A percentile compares a stretch with the other conserved stretches of the same genome.
These are phyloP conservation scores for Metacarcinus magister DNA, from an alignment of 2,888 invertebrate genomes.

Conservation along the genomic window DNA sequence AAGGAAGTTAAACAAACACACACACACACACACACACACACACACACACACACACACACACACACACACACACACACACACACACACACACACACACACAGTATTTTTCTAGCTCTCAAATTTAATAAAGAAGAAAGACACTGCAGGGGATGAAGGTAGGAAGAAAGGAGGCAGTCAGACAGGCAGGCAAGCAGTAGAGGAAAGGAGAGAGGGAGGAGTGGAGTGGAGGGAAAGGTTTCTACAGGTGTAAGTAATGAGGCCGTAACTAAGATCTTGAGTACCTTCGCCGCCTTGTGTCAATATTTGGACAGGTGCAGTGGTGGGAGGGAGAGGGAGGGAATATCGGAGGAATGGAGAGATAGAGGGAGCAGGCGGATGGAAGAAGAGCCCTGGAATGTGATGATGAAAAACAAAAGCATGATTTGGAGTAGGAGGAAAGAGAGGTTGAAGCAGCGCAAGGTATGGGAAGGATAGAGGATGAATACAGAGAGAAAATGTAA, in stretches of 20 bases:
- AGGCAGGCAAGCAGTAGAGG: background rate
- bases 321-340: background rate
- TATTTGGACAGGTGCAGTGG: no score
- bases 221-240: no score
- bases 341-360: background rate
- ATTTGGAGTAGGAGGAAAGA: background rate
- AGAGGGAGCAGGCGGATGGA: background rate
- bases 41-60: constrained; percentile 10
- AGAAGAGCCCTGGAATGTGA: background rate
- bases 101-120: no score
- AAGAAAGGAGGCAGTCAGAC: background rate
- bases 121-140: background rate
- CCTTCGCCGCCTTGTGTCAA: no score
- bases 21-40: constrained; percentile 56
- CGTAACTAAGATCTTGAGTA: no score
- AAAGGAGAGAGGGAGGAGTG: no score
- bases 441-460: background rate
- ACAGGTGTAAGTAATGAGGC: no score
- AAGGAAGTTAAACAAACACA: background rate
- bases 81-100: background rate
- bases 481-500: background rate
- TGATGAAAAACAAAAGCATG: background rate
- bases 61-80: background rate
- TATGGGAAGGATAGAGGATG: background rate
- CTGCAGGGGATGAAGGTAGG: background rate